Conservation (phyloP, 2,113 vertebrate species). For the Neotoma lepida region DNA sequence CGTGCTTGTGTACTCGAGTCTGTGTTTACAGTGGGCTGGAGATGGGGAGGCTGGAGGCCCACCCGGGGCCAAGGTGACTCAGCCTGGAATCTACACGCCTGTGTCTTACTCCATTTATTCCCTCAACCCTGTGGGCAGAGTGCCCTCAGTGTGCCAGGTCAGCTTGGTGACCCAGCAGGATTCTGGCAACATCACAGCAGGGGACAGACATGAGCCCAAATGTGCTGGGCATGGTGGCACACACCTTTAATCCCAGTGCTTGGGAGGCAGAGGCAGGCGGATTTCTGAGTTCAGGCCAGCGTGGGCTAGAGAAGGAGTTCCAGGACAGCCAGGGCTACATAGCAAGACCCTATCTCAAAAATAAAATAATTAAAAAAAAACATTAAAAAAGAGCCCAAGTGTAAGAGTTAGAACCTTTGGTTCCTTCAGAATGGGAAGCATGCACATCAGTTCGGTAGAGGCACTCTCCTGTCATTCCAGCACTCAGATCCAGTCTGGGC, state of each 20-base stretch:
- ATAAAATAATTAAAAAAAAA: not conserved
- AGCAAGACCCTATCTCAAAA: not conserved
- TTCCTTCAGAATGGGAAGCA: not conserved
- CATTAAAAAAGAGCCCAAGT: not conserved
- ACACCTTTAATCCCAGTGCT: not conserved
- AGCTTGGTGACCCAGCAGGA: not conserved
- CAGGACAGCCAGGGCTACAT: not conserved
- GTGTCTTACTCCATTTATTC: not conserved
- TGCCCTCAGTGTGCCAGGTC: not conserved
- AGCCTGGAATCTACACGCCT: conserved; percentile 19
- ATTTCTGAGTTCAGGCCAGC: not conserved
- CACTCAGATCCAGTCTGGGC: not conserved
- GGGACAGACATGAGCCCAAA: not conserved
- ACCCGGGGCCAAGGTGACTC: conserved; percentile 4
- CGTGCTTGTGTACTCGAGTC: conserved; percentile 66
- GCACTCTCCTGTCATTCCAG: not conserved
- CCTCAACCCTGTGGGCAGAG: not conserved
- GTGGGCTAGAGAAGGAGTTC: not conserved
- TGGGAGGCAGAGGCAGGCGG: not conserved
- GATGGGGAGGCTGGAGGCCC: conserved; percentile 50
- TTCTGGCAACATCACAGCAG: not conserved
- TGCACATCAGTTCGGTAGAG: not conserved
- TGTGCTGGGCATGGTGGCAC: too few relatives aligned
- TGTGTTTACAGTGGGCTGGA: conserved; percentile 68
- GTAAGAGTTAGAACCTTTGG: not conserved